A percentile compares a stretch with the other conserved stretches of the same genome.
Evolutionary conservation across 2,113 vertebrate genomes (phyloP).

Genomic region (Gallinago paraguaiae): DNA sequence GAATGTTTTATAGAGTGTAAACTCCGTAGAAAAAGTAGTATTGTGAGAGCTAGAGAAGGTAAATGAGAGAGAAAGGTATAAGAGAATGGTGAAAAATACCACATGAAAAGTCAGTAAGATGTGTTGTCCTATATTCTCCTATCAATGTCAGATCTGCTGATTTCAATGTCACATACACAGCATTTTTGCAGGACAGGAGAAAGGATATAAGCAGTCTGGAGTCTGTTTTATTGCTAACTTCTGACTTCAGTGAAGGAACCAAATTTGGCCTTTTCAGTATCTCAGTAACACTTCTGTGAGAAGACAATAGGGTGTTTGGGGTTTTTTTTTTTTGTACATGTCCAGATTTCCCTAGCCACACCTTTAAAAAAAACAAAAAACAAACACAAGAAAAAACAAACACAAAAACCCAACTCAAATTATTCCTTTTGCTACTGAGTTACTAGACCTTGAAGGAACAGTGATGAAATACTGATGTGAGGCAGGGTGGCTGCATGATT

Average conservation of each 20-base stretch:
- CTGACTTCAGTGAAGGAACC: neutral
- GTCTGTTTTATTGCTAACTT: neutral
- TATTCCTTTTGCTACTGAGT: neutral
- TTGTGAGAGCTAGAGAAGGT: neutral
- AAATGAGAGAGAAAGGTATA: neutral
- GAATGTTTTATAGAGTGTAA: neutral
- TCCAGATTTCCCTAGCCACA: neutral
- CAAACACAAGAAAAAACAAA: too few species aligned
- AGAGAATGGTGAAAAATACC: neutral
- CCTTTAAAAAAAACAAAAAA: neutral
- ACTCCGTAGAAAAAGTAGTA: neutral
- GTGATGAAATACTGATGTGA: too few species aligned
- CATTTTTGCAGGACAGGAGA: neutral
- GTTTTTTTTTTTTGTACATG: fast-evolving
- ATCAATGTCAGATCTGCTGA: neutral
- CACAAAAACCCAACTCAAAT: neutral
- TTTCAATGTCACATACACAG: neutral
- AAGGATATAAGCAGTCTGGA: neutral
- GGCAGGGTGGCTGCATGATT: too few species aligned
- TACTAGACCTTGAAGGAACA: neutral
- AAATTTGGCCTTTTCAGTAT: neutral
- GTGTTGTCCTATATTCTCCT: neutral
- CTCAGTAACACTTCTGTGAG: neutral
- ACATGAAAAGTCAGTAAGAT: neutral
- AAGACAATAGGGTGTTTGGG: neutral